Evolutionary conservation across 92 coral and sea anemone species (phyloP).

Genomic region (Montipora capitata): DNA sequence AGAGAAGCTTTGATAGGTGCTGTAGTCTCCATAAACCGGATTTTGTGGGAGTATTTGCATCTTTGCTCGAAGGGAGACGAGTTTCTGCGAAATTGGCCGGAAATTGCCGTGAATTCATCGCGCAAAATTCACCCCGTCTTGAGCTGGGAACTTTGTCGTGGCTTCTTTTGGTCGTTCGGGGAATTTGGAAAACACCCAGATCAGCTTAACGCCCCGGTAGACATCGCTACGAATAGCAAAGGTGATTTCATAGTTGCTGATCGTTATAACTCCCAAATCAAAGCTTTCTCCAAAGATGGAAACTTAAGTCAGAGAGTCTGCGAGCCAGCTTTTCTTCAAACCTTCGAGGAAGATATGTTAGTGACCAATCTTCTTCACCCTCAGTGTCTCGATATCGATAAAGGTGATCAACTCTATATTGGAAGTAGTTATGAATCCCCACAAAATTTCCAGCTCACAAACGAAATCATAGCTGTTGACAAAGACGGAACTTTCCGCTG

Average conservation of each 20-base stretch:
- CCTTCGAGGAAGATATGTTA: conserved; percentile 56
- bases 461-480: conserved; percentile 73
- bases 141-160: conserved; percentile 64
- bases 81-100: conserved; percentile 80
- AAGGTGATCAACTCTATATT: conserved; percentile 58
- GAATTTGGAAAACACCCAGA: conserved; percentile 37
- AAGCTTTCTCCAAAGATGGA: conserved; percentile 60
- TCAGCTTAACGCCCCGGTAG: conserved; percentile 63
- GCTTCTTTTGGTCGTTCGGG: conserved; percentile 72
- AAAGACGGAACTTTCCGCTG: conserved; percentile 66
- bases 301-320: conserved; percentile 45
- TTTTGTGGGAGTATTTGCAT: conserved; percentile 79
- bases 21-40: conserved; percentile 72
- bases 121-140: conserved; percentile 77
- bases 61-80: conserved; percentile 70
- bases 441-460: conserved; percentile 24
- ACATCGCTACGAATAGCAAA: conserved; percentile 51
- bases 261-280: conserved; percentile 48
- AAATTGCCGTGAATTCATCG: conserved; percentile 43
- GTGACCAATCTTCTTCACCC: conserved; percentile 73
- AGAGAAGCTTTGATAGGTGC: conserved; percentile 73
- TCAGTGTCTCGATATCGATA: conserved; percentile 72
- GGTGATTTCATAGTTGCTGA: conserved; percentile 63
- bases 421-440: conserved; percentile 70
- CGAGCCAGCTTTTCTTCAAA: conserved; percentile 59